Percentiles rank a stretch among this genome's conserved stretches.
phyloP scores from a whole-genome alignment of 2,888 invertebrate species.

The Ganaspis brasiliensis region DNA sequence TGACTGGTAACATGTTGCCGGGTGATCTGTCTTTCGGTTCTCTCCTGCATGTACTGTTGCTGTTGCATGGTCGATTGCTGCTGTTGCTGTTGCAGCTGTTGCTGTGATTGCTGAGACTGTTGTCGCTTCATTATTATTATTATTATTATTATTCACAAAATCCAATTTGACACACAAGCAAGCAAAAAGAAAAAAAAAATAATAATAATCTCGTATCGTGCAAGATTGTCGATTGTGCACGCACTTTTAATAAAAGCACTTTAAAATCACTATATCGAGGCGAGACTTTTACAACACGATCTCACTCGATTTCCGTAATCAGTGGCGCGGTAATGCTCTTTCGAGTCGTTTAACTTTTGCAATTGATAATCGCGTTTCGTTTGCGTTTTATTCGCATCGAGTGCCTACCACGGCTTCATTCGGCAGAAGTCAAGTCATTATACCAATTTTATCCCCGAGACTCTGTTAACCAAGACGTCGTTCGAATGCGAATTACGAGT shows the following conservation, averaged over 20 bases:
- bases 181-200: conserved; percentile 39
- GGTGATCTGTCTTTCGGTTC: conserved; percentile 90
- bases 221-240: conserved; percentile 45
- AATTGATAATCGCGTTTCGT: conserved; percentile 57
- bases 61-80: conserved; percentile 80
- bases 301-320: conserved; percentile 28
- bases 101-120: conserved; percentile 79
- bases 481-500: conserved; percentile 96
- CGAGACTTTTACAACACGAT: conserved; percentile 14
- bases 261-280: conserved; percentile 55
- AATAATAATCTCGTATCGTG: conserved; percentile 4
- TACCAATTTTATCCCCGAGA: conserved; percentile 84
- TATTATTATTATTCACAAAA: conserved; percentile 82
- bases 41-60: conserved; percentile 82
- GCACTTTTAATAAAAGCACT: conserved; percentile 62
- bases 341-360: conserved; percentile 54
- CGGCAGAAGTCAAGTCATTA: conserved; percentile 91
- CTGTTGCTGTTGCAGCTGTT: conserved; percentile 77
- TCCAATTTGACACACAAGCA: conserved; percentile 65
- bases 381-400: conserved; percentile 58
- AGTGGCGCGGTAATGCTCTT: conserved; percentile 38
- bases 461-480: conserved; percentile 90
- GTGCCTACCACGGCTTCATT: conserved; percentile 80
- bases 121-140: conserved; percentile 89
- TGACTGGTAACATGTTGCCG: conserved; percentile 88